Base-by-base conservation (phyloP, 2,797 vertebrate genomes). In the Gambelia wislizenii region DNA sequence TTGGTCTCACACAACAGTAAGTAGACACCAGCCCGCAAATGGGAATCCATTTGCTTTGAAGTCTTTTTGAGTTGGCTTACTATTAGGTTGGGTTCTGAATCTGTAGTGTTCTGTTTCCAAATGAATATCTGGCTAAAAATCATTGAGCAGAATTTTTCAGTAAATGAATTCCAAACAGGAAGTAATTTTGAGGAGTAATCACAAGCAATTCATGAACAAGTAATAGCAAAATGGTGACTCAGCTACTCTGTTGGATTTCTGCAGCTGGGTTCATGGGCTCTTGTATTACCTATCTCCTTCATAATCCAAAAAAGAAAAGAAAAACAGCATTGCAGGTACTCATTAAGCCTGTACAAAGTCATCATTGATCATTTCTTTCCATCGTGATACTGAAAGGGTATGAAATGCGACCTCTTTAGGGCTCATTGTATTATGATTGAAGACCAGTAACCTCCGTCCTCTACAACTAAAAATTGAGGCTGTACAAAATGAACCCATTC, bases 1-100 rank as follows among this genome's bases (percentile, higher is more conserved):
- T 96, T 99, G 99, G 99, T 99, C 99, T 9, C 99, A 99, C 93
- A 99, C 99, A 80, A 95, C 98, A 94, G 99, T 99, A 96, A 98
- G 97, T 89, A 39, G 0, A 1, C 3, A 56, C 1, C 18, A 72
- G 16, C 14, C 8, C 42, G 27, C 36, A 39, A 12, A 78, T 18
- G 12, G 12, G 2, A 27, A 30, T 61, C 16, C 81, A 33, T n/a
- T 84, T 84, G 61, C 36, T 74, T 36, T 70, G 18, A 52, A 36
- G 33, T 18, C 2, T 14, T 22, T 25, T 78, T 78, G 20, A 30
- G 36, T 47, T 44, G 52, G 27, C 39, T 69, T n/a, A 44, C 33
- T 22, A 44, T 9, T 18, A 20, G 30, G 13, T 72, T 74, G 52
- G 39, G 72, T 84, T 84, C 64, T 44, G n/a, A 42, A 56, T 83